Evolutionary conservation across 2,797 vertebrate species (phyloP), one percentile per base, ranked within the genome.

Genomic region (Sitta carolinensis): DNA sequence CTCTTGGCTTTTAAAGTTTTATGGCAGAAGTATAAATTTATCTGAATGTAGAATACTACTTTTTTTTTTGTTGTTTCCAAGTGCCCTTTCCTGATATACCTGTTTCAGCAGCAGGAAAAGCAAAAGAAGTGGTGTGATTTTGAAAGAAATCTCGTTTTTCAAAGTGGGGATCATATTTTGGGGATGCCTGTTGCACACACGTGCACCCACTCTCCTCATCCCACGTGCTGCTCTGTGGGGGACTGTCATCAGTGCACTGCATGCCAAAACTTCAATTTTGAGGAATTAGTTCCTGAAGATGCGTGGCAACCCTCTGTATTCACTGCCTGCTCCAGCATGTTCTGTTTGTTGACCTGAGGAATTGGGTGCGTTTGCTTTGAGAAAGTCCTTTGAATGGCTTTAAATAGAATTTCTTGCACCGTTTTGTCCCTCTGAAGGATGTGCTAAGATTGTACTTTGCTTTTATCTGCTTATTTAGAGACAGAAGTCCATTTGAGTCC

Each of bases 1-100:
- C 43, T 25, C 23, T 90, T 92, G 59, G 40, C 61, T 89, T 57
- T 87, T 83, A 63, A 85, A 90, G 45, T 79, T 93, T 93, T 84
- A 91, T 42, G 77, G 91, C 82, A 86, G 72, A 93, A 82, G 51
- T 84, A 20, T 69, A 40, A 40, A 86, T 83, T 79, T 57, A 76
- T 64, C 89, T 76, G 59, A 96, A 94, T 86, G 74, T 83, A 66
- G 80, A 57, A 80, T 47, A 48, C 45, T 86, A 47, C 45, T 73
- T n/a, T 55, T 76, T 51, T 59, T 66, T 23, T 58, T 34, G 47
- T 52, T 75, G n/a, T 63, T 84, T 80, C 67, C 10, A 80, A 84
- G 73, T 80, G 67, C 66, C 80, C 77, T 95, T 90, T 96, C 87
- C 70, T 55, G 54, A 68, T 58, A 27, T 2, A 76, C 84, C 86